Percentiles rank a stretch among this genome's conserved stretches.
Evolutionary conservation across 2,113 vertebrate genomes (phyloP).

Genomic region (Menidia beryllina): DNA sequence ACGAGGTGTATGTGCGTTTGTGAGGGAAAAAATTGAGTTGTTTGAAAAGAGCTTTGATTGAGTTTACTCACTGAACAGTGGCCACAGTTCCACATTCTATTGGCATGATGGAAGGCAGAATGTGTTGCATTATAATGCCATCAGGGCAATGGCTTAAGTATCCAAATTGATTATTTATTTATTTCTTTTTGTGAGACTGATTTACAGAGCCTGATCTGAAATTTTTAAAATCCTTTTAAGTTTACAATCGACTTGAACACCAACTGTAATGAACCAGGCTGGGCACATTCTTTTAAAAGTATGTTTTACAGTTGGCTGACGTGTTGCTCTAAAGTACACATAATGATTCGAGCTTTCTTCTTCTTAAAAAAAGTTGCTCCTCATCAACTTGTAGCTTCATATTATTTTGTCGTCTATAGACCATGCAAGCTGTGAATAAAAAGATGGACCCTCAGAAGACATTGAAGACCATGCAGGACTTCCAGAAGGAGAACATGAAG

Average conservation of each 20-base stretch:
- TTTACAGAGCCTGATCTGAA: too few relatives aligned
- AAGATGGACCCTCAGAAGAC: conserved; percentile 99
- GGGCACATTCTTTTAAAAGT: neutral
- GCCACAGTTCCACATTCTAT: too few relatives aligned
- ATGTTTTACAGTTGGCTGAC: neutral
- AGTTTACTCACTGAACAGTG: neutral
- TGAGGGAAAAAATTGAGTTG: conserved; percentile 13
- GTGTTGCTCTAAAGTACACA: neutral
- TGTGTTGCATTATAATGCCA: too few relatives aligned
- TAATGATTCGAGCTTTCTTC: neutral
- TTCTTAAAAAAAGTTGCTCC: neutral
- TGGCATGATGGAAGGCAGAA: too few relatives aligned
- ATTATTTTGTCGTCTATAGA: conserved; percentile 76
- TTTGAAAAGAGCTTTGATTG: conserved; percentile 23
- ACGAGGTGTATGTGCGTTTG: conserved; percentile 23
- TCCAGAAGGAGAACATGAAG: conserved; percentile 99
- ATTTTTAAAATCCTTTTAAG: too few relatives aligned
- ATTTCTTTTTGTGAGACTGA: too few relatives aligned
- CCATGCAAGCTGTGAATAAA: conserved; percentile 97
- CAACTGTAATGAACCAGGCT: too few relatives aligned
- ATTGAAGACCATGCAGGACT: conserved; percentile 96
- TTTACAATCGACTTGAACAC: too few relatives aligned
- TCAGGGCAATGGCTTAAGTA: too few relatives aligned
- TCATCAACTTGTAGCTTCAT: neutral
- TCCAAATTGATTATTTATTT: too few relatives aligned